Conservation (phyloP, 2,113 vertebrate species). For the Oryzias woworae region DNA sequence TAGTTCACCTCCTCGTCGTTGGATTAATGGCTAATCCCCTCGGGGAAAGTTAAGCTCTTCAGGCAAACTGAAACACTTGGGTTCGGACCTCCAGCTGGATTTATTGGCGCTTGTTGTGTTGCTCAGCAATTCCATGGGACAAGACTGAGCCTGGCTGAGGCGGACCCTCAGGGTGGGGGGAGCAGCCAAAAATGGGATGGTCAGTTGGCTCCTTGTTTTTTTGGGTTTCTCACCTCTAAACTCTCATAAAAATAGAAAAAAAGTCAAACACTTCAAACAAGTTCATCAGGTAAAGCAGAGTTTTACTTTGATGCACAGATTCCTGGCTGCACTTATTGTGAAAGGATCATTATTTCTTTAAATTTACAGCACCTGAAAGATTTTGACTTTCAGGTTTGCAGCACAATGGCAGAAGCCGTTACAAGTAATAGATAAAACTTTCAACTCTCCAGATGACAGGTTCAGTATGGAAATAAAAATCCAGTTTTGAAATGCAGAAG, state of each 20-base stretch:
- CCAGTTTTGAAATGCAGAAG: too few relatives aligned
- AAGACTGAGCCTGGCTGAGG: conserved; percentile 27
- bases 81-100: conserved; percentile 32
- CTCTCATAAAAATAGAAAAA: neutral
- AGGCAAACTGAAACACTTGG: conserved; percentile 17
- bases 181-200: conserved; percentile 9
- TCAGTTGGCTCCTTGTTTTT: conserved; percentile 14
- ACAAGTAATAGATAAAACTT: too few relatives aligned
- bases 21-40: conserved; percentile 13
- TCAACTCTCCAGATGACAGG: too few relatives aligned
- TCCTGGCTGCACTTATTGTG: too few relatives aligned
- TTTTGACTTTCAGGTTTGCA: too few relatives aligned
- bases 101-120: conserved; percentile 22
- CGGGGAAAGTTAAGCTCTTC: conserved; percentile 17
- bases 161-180: conserved; percentile 31
- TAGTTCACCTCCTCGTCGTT: conserved; percentile 6
- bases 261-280: too few relatives aligned
- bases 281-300: too few relatives aligned
- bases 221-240: conserved; percentile 5
- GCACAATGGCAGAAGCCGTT: too few relatives aligned
- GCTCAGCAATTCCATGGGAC: conserved; percentile 21
- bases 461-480: too few relatives aligned
- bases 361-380: too few relatives aligned
- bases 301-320: too few relatives aligned
- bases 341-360: too few relatives aligned